These are phyloP conservation scores for Sardinella longiceps DNA, from an alignment of 2,797 vertebrate species.

Conservation along the genomic window DNA sequence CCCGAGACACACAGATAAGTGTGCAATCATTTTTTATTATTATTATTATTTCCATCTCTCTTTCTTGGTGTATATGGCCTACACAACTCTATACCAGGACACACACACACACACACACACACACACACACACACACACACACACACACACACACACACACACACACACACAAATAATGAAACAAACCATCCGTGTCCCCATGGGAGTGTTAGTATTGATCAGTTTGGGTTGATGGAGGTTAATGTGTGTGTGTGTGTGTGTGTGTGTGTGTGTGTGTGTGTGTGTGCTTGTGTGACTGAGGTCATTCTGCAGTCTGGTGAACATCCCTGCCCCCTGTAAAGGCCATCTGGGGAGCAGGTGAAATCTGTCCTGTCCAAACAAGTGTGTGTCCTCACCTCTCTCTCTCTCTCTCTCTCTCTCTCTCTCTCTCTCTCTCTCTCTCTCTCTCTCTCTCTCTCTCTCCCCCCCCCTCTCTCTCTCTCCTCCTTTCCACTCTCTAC, in stretches of 20 bases:
- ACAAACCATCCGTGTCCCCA: constrained; percentile 47
- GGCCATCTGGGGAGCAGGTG: constrained; percentile 71
- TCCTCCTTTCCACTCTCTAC: no score
- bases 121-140: constrained; percentile 47
- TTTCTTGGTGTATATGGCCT: neutral
- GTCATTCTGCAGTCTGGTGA: constrained; percentile 65
- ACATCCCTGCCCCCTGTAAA: constrained; percentile 61
- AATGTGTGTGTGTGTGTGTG: constrained; percentile 48
- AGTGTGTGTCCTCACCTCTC: neutral
- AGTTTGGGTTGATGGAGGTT: constrained; percentile 68
- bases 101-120: constrained; percentile 9
- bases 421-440: no score
- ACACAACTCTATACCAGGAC: no score
- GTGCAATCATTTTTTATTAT: neutral
- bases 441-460: neutral
- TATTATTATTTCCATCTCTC: neutral
- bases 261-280: constrained; percentile 24
- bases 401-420: neutral
- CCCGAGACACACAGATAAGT: neutral
- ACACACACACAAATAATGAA: constrained; percentile 50
- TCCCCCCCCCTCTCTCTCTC: neutral
- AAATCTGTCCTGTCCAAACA: constrained; percentile 45
- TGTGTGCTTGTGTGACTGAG: constrained; percentile 62
- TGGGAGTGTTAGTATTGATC: constrained; percentile 70
- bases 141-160: constrained; percentile 45